phyloP scores from a whole-genome alignment of 2,113 vertebrate genomes.

The Amphilophus citrinellus region DNA sequence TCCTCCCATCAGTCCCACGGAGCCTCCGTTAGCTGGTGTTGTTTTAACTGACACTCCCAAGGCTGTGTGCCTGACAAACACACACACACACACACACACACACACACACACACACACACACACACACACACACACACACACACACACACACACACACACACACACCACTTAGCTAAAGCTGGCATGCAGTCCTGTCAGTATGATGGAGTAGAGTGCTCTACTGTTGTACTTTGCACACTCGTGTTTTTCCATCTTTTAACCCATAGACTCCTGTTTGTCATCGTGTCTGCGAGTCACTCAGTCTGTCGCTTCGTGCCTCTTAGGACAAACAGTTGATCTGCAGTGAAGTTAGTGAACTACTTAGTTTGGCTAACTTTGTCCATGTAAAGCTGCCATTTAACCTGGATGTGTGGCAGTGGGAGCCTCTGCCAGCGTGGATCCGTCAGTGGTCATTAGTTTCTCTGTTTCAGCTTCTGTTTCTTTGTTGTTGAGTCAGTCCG shows the following conservation, averaged over 20 bases:
- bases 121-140: background rate
- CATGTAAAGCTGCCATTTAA: background rate
- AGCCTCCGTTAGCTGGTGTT: conserved; percentile 29
- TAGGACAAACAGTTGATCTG: background rate
- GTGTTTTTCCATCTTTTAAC: conserved; percentile 8
- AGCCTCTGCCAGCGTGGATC: background rate
- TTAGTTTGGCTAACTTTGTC: background rate
- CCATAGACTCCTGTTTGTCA: background rate
- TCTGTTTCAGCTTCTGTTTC: background rate
- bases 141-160: conserved; percentile 5
- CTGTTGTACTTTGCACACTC: conserved; percentile 1
- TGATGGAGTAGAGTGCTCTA: conserved; percentile 25
- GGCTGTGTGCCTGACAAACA: conserved; percentile 3
- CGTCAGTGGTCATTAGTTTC: background rate
- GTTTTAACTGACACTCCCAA: conserved; percentile 24
- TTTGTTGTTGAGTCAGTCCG: background rate
- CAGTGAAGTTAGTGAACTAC: background rate
- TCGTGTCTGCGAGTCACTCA: background rate
- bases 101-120: background rate
- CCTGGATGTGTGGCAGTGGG: no score
- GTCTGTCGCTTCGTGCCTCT: background rate
- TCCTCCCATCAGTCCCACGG: background rate
- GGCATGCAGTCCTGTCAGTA: conserved; percentile 18
- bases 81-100: background rate
- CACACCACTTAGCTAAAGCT: background rate